Conservation (phyloP, 2,113 vertebrate species). For the Psittacus erithacus region DNA sequence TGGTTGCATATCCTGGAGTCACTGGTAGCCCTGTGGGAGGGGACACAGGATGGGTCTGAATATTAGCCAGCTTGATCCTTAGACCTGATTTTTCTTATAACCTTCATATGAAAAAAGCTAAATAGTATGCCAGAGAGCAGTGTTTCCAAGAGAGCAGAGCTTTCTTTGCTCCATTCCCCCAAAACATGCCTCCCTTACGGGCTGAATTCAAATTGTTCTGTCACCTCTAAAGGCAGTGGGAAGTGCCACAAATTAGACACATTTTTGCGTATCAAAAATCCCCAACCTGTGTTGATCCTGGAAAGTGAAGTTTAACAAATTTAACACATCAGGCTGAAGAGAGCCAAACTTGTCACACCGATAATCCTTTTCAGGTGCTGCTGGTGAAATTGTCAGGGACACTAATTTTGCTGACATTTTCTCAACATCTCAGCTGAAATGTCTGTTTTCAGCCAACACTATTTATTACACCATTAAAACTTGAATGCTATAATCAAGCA, state of each 20-base stretch:
- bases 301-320: neutral
- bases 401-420: neutral
- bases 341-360: neutral
- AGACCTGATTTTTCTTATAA: neutral
- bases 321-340: neutral
- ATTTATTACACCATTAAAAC: neutral
- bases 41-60: neutral
- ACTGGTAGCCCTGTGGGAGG: neutral
- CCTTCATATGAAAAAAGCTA: neutral
- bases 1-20: neutral
- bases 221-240: neutral
- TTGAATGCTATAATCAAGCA: neutral
- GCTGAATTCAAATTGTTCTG: neutral
- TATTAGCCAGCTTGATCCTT: neutral
- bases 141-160: neutral
- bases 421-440: neutral
- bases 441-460: neutral
- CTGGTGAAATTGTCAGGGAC: neutral
- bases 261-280: neutral
- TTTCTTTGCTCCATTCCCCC: neutral
- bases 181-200: neutral
- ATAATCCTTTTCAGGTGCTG: neutral
- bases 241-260: neutral
- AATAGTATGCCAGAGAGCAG: neutral
- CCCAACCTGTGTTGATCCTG: neutral